phyloP scores from a whole-genome alignment of 1,140 invertebrate genomes.

The Ceratoteleas bidentatus region DNA sequence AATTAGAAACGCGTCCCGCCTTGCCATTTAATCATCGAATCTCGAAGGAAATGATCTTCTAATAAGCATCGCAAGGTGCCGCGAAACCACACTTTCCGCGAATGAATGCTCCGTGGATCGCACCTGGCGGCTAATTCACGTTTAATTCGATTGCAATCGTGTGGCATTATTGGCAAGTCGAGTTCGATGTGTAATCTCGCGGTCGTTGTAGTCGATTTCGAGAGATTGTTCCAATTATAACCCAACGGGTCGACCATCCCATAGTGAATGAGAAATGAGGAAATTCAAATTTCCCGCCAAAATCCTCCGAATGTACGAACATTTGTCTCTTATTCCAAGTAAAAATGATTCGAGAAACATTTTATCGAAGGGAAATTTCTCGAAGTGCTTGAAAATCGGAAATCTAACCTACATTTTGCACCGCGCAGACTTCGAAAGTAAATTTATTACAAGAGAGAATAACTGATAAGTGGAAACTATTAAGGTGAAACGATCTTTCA shows the following conservation, averaged over 20 bases:
- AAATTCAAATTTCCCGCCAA: too few relatives aligned
- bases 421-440: constrained; percentile 12
- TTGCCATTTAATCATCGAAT: constrained; percentile 33
- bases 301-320: too few relatives aligned
- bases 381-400: not conserved
- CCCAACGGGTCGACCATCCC: too few relatives aligned
- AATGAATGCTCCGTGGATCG: constrained; percentile 18
- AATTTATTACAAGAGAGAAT: constrained; percentile 43
- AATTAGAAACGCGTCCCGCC: constrained; percentile 40
- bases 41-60: constrained; percentile 53
- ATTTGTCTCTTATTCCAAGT: too few relatives aligned
- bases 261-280: too few relatives aligned
- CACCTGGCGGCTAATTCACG: constrained; percentile 8
- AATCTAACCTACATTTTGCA: not conserved
- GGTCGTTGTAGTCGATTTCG: too few relatives aligned
- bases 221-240: too few relatives aligned
- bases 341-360: not conserved
- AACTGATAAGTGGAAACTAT: constrained; percentile 52
- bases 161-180: constrained; percentile 15
- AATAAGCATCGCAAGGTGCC: constrained; percentile 29
- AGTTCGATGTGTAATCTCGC: constrained; percentile 23
- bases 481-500: constrained; percentile 46
- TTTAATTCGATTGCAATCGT: constrained; percentile 41
- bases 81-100: constrained; percentile 10
- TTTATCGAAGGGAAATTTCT: not conserved